These are phyloP conservation scores for Cyclophora punctaria DNA, from an alignment of 2,888 invertebrate species.

Conservation along the genomic window DNA sequence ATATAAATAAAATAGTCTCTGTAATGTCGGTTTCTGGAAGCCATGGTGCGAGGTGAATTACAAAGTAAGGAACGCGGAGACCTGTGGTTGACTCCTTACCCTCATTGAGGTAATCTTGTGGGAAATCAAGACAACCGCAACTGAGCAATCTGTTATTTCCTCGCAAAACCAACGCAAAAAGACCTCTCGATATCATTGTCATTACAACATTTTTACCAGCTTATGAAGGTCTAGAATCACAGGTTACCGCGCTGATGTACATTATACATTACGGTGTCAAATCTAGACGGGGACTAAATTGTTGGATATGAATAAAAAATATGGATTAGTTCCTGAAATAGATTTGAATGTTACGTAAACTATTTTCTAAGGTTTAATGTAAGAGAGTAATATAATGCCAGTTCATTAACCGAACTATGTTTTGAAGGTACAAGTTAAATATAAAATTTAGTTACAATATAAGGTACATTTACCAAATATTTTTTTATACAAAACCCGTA, in stretches of 20 bases:
- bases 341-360: no score
- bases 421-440: no score
- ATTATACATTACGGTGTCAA: slow-evolving; percentile 24
- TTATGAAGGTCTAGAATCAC: slow-evolving; percentile 17
- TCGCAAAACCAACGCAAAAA: slow-evolving; percentile 35
- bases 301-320: neutral
- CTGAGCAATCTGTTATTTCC: slow-evolving; percentile 54
- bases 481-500: no score
- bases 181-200: slow-evolving; percentile 20
- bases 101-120: slow-evolving; percentile 59
- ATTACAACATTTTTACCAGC: slow-evolving; percentile 12
- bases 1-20: slow-evolving; percentile 16
- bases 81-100: slow-evolving; percentile 49
- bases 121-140: slow-evolving; percentile 57
- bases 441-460: no score
- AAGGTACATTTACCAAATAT: no score
- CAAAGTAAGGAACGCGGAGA: slow-evolving; percentile 27
- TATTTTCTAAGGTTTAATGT: no score
- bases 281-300: slow-evolving; percentile 20
- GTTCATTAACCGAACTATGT: no score
- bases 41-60: slow-evolving; percentile 31
- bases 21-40: no score
- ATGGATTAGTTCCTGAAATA: neutral
- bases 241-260: slow-evolving; percentile 35
- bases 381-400: no score